Evolutionary conservation across 2,113 vertebrate genomes (phyloP), one percentile per base, ranked within the genome.

Genomic region (Myiopsitta monachus): DNA sequence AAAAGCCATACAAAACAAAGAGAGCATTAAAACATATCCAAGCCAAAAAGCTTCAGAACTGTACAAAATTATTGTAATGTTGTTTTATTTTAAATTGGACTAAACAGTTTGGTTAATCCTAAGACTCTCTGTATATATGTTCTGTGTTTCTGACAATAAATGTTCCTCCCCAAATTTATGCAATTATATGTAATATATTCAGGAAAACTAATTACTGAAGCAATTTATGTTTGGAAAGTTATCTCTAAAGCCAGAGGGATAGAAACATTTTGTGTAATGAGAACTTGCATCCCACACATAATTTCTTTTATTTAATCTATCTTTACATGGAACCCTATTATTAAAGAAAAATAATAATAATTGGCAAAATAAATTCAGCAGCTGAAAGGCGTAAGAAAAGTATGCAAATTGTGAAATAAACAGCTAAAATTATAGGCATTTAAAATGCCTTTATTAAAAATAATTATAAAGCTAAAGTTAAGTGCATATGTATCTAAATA

Each of bases 141-240:
- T 76, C 57, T 49, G 17, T 78, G 41, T 78, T 94, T 90, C 62
- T 59, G 55, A 55, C 59, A 92, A 82, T 26, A 90, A 92, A 88
- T 81, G 51, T 7, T 77, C 36, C 39, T n/a, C 26, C 23, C n/a
- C 15, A 95, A 64, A 94, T 88, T 75, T 94, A 52, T 79, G 79
- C 78, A 87, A 62, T 69, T 82, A 43, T 76, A 82, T 14, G 23
- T 67, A 91, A 90, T 92, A 66, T 72, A 96, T 88, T 95, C 92
- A 95, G 39, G 46, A 82, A 95, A 94, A 93, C 41, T 95, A 94
- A 95, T 94, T 96, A 92, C 28, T 93, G 83, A 91, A 94, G 30
- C 66, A 93, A 72, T 90, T 87, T 91, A 46, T 91, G 44, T 75
- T 87, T 95, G 54, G 54, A 88, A 94, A 87, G 39, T 79, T 96